Conservation (phyloP, 2,113 vertebrate genomes). For the Dicaeum eximium region DNA sequence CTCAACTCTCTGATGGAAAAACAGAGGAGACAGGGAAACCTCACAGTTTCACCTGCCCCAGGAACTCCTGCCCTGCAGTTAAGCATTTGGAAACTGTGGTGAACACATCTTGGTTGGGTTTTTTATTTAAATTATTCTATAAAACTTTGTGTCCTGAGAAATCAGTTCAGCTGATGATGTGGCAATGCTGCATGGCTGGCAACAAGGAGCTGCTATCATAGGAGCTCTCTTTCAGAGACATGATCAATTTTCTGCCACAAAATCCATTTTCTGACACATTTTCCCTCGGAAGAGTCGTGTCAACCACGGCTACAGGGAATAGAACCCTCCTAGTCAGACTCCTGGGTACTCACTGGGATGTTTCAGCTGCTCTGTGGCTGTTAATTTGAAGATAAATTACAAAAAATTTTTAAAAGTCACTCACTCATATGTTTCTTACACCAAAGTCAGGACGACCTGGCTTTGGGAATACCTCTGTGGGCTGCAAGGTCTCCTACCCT, state of each 20-base stretch:
- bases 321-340: not conserved
- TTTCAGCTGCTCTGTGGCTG: not conserved
- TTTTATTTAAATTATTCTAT: not conserved
- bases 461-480: not conserved
- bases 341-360: not conserved
- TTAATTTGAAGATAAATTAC: not conserved
- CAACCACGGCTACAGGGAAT: rapidly evolving
- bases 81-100: not conserved
- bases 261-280: not conserved
- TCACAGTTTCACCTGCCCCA: not conserved
- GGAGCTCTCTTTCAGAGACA: not conserved
- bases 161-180: not conserved
- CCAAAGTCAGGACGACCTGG: not conserved
- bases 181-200: not conserved
- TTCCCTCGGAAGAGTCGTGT: not conserved
- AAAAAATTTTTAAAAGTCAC: rapidly evolving
- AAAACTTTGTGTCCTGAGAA: not conserved
- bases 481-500: not conserved
- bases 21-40: not conserved
- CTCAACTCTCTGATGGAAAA: not conserved
- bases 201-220: not conserved
- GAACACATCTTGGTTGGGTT: not conserved
- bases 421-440: not conserved
- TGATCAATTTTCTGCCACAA: not conserved
- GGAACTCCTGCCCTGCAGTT: not conserved